phyloP scores from a whole-genome alignment of 2,113 vertebrate genomes.

The Sturnira hondurensis region DNA sequence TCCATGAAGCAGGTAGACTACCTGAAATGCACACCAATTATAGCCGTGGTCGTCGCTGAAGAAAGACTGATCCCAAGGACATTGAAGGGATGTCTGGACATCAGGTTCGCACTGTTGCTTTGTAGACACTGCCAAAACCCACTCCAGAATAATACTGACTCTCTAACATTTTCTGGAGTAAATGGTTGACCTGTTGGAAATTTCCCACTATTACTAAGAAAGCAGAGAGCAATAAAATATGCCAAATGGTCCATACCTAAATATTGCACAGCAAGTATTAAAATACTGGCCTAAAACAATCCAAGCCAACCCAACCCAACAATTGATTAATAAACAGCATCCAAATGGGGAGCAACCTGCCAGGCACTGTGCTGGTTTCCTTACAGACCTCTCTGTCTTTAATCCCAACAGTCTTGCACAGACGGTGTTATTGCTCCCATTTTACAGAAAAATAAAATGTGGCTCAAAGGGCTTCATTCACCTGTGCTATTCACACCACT shows the following conservation, averaged over 20 bases:
- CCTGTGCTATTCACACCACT: background rate
- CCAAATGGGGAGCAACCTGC: background rate
- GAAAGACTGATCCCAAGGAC: background rate
- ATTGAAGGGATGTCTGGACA: background rate
- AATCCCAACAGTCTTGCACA: background rate
- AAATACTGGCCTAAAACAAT: background rate
- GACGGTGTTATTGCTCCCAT: background rate
- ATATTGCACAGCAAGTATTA: background rate
- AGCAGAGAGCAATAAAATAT: background rate
- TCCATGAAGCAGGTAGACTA: background rate
- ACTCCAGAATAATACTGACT: background rate
- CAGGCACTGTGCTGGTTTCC: background rate
- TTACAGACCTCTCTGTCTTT: background rate
- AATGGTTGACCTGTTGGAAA: background rate
- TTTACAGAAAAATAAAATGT: background rate
- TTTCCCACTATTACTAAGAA: background rate
- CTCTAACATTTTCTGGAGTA: background rate
- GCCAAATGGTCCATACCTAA: background rate
- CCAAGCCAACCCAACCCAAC: background rate
- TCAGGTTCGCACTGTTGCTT: background rate
- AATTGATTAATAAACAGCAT: background rate
- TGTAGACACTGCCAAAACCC: constrained; percentile 16
- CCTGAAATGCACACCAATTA: background rate
- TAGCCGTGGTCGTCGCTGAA: background rate
- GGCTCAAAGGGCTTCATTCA: background rate